Percentiles rank a stretch among this genome's conserved stretches.
phyloP scores from a whole-genome alignment of 2,797 vertebrate genomes.

The Hoplostethus atlanticus region DNA sequence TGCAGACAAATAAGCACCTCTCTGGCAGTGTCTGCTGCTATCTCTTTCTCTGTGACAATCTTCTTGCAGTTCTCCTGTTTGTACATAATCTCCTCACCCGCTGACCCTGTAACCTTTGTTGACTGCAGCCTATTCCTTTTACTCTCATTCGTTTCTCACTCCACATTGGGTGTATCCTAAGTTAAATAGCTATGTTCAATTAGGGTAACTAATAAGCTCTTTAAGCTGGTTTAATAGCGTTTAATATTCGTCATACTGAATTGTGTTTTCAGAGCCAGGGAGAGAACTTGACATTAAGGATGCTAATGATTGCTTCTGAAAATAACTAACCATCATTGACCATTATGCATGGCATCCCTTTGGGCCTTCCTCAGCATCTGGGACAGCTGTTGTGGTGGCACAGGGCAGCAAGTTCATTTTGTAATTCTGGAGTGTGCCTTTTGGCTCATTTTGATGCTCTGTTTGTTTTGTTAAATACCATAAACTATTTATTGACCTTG shows the following conservation, averaged over 20 bases:
- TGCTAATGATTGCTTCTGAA: conserved; percentile 72
- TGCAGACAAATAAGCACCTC: not conserved
- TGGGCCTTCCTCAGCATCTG: conserved; percentile 52
- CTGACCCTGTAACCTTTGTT: conserved; percentile 13
- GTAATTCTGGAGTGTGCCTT: conserved; percentile 35
- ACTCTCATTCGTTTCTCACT: not conserved
- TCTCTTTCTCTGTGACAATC: not conserved
- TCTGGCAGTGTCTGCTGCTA: not conserved
- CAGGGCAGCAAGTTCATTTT: conserved; percentile 46
- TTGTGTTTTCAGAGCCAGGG: conserved; percentile 55
- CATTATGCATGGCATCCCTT: conserved; percentile 31
- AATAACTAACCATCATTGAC: conserved; percentile 65
- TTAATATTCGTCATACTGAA: conserved; percentile 72
- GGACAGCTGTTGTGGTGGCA: conserved; percentile 43
- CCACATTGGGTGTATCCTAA: conserved; percentile 34
- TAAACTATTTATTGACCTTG: conserved; percentile 34
- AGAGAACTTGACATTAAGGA: conserved; percentile 58
- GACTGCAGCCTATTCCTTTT: conserved; percentile 29
- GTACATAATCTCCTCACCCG: conserved; percentile 15
- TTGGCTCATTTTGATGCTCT: conserved; percentile 36
- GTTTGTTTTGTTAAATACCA: conserved; percentile 41
- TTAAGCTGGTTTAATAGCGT: conserved; percentile 66
- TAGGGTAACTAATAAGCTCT: conserved; percentile 62
- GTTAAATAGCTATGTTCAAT: conserved; percentile 58
- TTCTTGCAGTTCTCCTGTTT: conserved; percentile 8